phyloP scores from a whole-genome alignment of 2,888 invertebrate species.

The Tenthredo notha region DNA sequence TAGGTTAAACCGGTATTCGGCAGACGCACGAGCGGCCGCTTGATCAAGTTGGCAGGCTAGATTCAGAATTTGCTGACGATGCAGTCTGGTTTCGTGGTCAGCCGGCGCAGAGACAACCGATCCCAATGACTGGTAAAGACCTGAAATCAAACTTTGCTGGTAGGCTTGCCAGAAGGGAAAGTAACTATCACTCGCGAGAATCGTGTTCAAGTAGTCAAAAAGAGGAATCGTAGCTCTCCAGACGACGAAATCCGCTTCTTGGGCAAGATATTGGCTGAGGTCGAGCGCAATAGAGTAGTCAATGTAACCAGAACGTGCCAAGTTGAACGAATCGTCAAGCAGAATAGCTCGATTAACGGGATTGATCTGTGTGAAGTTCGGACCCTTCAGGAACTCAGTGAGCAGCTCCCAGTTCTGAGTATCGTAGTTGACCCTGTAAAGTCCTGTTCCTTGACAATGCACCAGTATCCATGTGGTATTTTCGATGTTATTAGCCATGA shows the following conservation, averaged over 20 bases:
- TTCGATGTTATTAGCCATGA: constrained; percentile 79
- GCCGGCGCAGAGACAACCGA: constrained; percentile 79
- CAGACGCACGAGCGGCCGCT: constrained; percentile 80
- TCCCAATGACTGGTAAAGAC: constrained; percentile 79
- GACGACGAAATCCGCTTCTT: constrained; percentile 90
- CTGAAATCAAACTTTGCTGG: constrained; percentile 73
- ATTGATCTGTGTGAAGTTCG: constrained; percentile 81
- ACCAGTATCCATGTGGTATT: constrained; percentile 84
- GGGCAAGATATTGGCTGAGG: constrained; percentile 86
- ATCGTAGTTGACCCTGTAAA: constrained; percentile 89
- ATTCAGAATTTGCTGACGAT: constrained; percentile 82
- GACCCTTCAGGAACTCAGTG: constrained; percentile 80
- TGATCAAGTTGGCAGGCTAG: constrained; percentile 85
- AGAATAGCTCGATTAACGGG: constrained; percentile 89
- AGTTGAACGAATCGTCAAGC: constrained; percentile 88
- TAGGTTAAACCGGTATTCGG: constrained; percentile 74
- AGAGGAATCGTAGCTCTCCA: constrained; percentile 90
- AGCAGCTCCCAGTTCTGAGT: constrained; percentile 86
- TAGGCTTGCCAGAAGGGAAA: constrained; percentile 70
- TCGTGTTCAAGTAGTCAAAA: constrained; percentile 87
- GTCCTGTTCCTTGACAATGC: constrained; percentile 86
- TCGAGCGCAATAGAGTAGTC: constrained; percentile 87
- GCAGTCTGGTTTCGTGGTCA: constrained; percentile 81
- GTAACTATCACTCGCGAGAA: constrained; percentile 85
- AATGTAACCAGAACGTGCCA: constrained; percentile 86